Evolutionary conservation across 2,113 vertebrate species (phyloP).

Genomic region (Hyperopisus bebe): DNA sequence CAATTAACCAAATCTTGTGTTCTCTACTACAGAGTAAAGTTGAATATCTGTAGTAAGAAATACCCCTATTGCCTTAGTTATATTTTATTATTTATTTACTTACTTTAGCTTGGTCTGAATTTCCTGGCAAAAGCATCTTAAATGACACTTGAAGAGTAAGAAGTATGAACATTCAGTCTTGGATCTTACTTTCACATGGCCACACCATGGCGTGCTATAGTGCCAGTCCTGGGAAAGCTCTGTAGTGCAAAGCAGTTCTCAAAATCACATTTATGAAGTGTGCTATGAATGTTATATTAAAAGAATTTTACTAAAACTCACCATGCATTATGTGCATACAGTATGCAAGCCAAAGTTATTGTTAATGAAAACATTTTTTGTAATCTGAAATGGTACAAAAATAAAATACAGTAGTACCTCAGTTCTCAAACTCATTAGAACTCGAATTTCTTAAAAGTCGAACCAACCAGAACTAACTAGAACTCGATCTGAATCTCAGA

Average conservation of each 20-base stretch:
- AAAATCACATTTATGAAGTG: background rate
- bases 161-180: background rate
- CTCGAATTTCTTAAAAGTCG: too few relatives aligned
- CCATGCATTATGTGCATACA: background rate
- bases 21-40: background rate
- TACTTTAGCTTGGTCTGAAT: background rate
- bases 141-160: background rate
- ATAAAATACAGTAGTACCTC: too few relatives aligned
- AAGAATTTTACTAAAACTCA: background rate
- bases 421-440: too few relatives aligned
- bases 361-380: background rate
- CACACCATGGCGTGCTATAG: background rate
- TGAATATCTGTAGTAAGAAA: background rate
- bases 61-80: background rate
- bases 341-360: background rate
- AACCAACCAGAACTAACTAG: too few relatives aligned
- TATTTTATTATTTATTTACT: background rate
- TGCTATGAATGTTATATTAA: background rate
- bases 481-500: too few relatives aligned
- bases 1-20: background rate
- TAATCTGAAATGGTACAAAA: background rate
- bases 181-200: background rate
- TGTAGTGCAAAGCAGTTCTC: background rate
- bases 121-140: background rate
- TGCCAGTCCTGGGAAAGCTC: background rate